Evolutionary conservation across 2,888 invertebrate species (phyloP), one percentile per base, ranked within the genome.

Genomic region (Minunthozetes semirufus): DNA sequence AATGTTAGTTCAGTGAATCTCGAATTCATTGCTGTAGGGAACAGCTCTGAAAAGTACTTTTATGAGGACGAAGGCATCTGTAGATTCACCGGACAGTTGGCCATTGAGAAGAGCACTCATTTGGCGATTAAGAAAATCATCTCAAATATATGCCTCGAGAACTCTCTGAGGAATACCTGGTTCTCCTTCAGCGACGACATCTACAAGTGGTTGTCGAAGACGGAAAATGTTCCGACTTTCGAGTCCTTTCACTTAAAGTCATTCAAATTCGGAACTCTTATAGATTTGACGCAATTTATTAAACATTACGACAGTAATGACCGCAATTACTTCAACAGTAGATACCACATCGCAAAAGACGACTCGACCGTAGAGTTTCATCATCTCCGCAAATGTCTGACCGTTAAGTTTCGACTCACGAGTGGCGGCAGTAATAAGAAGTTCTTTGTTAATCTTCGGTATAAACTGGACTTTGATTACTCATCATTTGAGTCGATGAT

Each of bases 251-350:
- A 53, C 19, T 13, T 59, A 56, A 59, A 72, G n/a, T 53, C 72
- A 59, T 77, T 78, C 48, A 75, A 76, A 42, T 77, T 78, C 48
- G 78, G 77, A 17, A 76, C 78, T 50, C 19, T 77, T n/a, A 75
- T 77, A 13, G 76, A 46, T 50, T 75, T 78, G 76, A 73, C 73
- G 13, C 53, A 59, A 25, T 78, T 78, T 61, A 77, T 78, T 56
- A 73, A 78, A 25, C 77, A 78, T 74, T 78, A 78, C 70, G 25
- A 75, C 56, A 77, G 75, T 72, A 73, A 63, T 72, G 25, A 75
- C 59, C 75, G 75, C 72, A 73, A 73, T 59, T n/a, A 48, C 27
- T 27, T 42, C 17, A 27, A 27, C 27, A 27, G 33, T 9, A 27
- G 27, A 48, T 13, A 53, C 6, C 48, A 72, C 13, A 25, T 53